Conservation (phyloP, 2,888 invertebrate genomes). For the Nysson spinosus region DNA sequence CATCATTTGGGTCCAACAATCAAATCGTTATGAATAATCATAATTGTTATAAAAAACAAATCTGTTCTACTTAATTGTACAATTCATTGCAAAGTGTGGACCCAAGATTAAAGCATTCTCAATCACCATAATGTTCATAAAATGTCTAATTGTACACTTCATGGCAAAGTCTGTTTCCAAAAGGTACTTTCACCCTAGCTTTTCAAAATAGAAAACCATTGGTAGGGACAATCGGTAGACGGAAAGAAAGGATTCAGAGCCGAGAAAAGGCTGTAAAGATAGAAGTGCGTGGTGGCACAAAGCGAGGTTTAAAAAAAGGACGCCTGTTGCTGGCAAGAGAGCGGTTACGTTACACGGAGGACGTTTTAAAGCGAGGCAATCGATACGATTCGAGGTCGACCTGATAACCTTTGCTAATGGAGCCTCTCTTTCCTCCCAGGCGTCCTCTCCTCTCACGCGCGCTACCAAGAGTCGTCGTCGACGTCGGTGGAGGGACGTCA, state of each 20-base stretch:
- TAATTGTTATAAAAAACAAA: no score
- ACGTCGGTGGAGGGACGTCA: conserved; percentile 46
- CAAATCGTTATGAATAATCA: no score
- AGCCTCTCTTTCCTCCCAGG: conserved; percentile 22
- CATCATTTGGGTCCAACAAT: no score
- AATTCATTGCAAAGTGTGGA: no score
- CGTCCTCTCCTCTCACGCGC: no score
- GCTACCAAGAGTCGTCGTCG: conserved; percentile 32
- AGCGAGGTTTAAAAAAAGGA: conserved; percentile 19
- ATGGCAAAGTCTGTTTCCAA: neutral
- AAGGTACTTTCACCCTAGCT: neutral
- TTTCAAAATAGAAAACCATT: no score
- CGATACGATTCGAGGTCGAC: conserved; percentile 63
- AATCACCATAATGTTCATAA: no score
- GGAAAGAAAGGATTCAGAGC: neutral
- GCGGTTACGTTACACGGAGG: conserved; percentile 9
- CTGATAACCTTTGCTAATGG: conserved; percentile 65
- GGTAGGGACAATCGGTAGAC: neutral
- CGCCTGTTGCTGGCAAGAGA: conserved; percentile 38
- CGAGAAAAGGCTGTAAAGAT: conserved; percentile 1
- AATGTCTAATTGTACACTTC: neutral
- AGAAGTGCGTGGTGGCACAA: neutral
- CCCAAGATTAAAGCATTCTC: no score
- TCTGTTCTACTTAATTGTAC: no score
- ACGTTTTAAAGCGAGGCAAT: conserved; percentile 52